These are phyloP conservation scores for Nemurella pictetii DNA, from an alignment of 2,888 invertebrate species.

Conservation along the genomic window DNA sequence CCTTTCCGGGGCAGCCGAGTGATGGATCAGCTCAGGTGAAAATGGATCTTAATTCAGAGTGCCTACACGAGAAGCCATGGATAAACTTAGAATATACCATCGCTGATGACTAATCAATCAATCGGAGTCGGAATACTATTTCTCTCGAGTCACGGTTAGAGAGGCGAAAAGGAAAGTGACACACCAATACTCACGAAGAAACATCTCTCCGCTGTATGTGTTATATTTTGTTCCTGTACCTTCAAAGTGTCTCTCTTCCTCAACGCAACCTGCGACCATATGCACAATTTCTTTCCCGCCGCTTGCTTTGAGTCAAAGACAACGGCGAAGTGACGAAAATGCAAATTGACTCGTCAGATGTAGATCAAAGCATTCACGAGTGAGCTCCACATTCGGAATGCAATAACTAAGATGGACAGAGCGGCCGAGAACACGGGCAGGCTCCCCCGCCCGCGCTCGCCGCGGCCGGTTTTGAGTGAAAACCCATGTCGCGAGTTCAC, in stretches of 20 bases:
- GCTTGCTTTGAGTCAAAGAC: not conserved
- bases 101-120: not conserved
- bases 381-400: constrained; percentile 12
- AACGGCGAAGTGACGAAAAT: not conserved
- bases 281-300: not conserved
- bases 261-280: too few species aligned
- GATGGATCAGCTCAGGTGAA: constrained; percentile 33
- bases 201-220: not conserved
- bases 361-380: not conserved
- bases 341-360: not conserved
- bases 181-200: not conserved
- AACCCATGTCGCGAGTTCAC: constrained; percentile 18
- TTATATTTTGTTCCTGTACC: too few species aligned
- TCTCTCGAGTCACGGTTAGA: not conserved
- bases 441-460: not conserved
- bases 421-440: not conserved
- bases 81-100: not conserved
- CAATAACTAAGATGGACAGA: constrained; percentile 27
- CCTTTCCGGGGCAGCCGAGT: not conserved
- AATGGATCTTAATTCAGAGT: constrained; percentile 30
- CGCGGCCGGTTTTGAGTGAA: constrained; percentile 3
- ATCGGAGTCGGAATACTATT: not conserved
- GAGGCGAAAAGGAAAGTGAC: not conserved
- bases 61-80: not conserved
- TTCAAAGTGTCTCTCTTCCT: too few species aligned